Evolutionary conservation across 2,888 invertebrate species (phyloP), one percentile per base, ranked within the genome.

Genomic region (Drosophila sordidapex): DNA sequence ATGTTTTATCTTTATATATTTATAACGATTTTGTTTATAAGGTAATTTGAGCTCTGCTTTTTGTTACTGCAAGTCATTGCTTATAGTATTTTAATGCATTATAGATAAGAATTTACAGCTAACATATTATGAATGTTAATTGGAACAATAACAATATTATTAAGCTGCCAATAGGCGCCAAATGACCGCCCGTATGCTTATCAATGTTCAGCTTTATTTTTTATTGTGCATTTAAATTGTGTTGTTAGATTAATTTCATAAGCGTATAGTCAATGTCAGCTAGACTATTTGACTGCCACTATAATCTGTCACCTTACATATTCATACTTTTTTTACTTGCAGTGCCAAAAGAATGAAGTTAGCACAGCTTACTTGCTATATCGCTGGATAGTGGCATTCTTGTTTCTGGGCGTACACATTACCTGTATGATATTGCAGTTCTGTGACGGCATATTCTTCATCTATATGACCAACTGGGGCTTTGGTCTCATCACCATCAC

Each of bases 391-490:
- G 86, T 90, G 84, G 92, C 92, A 18, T 38, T 87, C 48, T 89
- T 92, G 70, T 93, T 91, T 70, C 73, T 90, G 64, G 83, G 72
- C 64, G 79, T 91, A 11, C 91, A 92, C 59, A 75, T 83, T 57
- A 74, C 76, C 36, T 92, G 92, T 67, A 76, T 92, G 40, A 62
- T 75, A 27, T 61, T 90, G 43, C 89, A 90, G 70, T 89, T 87
- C 43, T 81, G 79, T 63, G 85, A 82, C 66, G 93, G 92, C 57
- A 89, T 86, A 77, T 91, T 91, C 76, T 93, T 93, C 63, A 93
- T 93, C 56, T 93, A 93, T 76, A 88, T 93, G 79, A 93, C 93
- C 72, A 92, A 93, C 73, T 93, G 93, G 93, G 93, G 93, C 31
- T 90, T 92, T 36, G 81, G 91, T 3, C 62, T 92, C 5, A 92